phyloP scores from a whole-genome alignment of 2,113 vertebrate species.

The Sminthopsis crassicaudata region DNA sequence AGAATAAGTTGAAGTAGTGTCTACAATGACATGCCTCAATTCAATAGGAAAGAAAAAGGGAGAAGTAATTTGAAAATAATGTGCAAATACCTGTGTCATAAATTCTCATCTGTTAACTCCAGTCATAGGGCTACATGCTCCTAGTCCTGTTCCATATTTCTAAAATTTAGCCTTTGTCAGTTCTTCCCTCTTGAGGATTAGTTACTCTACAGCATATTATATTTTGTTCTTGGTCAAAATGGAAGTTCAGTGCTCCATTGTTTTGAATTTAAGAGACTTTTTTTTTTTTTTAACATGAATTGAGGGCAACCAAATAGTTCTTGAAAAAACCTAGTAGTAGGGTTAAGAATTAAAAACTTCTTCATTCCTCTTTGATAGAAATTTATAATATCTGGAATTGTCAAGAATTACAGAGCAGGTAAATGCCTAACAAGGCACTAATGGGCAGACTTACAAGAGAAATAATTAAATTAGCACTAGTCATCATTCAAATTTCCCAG shows the following conservation, averaged over 20 bases:
- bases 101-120: neutral
- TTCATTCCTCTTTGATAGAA: neutral
- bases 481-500: neutral
- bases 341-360: neutral
- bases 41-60: neutral
- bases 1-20: neutral
- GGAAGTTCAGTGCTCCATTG: neutral
- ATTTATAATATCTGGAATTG: neutral
- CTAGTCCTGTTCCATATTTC: neutral
- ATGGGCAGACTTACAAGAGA: neutral
- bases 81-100: neutral
- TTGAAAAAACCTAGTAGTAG: neutral
- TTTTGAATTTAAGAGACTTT: neutral
- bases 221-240: neutral
- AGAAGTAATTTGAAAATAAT: neutral
- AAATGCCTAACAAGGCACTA: neutral
- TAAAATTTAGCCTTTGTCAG: neutral
- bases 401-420: neutral
- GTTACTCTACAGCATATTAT: neutral
- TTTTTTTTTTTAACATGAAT: neutral
- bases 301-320: neutral
- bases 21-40: neutral
- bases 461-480: neutral
- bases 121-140: neutral
- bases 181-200: neutral